Evolutionary conservation across 2,113 vertebrate species (phyloP).

Genomic region (Ardeotis arabs): DNA sequence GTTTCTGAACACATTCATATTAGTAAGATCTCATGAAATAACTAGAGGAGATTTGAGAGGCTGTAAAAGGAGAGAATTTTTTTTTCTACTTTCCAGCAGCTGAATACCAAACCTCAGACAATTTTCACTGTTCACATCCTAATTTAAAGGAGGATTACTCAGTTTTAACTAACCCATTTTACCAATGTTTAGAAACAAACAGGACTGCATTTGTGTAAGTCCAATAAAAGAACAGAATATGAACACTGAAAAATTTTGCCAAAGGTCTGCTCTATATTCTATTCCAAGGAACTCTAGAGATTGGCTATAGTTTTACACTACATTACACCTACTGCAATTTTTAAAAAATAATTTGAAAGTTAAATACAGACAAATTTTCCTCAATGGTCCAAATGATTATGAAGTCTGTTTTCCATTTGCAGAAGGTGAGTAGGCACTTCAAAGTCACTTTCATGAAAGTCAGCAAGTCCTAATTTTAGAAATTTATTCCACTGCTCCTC

Average conservation of each 20-base stretch:
- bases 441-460: neutral
- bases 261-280: neutral
- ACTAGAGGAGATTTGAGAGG: neutral
- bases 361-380: neutral
- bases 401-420: neutral
- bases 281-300: neutral
- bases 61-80: neutral
- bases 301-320: neutral
- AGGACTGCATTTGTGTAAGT: neutral
- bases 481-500: neutral
- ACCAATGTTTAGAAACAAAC: constrained; percentile 23
- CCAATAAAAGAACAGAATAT: neutral
- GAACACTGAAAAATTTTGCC: neutral
- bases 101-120: neutral
- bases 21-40: neutral
- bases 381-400: neutral
- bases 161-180: neutral
- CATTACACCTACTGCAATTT: neutral
- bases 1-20: neutral
- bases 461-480: neutral
- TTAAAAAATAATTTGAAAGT: neutral
- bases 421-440: neutral
- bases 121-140: neutral
- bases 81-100: neutral
- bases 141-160: neutral